phyloP scores from a whole-genome alignment of 2,797 vertebrate species.

The Melanotaenia pygmaea region DNA sequence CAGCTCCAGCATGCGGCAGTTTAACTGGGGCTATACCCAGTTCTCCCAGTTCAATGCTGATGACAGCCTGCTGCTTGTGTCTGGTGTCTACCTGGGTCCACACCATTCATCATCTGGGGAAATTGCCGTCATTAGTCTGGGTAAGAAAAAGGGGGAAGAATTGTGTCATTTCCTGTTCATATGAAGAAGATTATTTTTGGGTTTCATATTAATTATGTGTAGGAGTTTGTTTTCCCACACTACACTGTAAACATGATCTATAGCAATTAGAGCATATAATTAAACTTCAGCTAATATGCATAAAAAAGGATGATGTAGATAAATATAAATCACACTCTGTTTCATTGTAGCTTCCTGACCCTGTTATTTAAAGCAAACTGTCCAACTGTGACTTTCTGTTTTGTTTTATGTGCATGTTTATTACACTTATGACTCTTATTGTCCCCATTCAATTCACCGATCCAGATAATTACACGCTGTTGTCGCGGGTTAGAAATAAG shows the following conservation, averaged over 20 bases:
- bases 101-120: constrained; percentile 94
- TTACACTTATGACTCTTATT: background rate
- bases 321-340: background rate
- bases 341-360: background rate
- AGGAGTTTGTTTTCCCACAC: background rate
- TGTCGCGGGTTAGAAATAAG: constrained; percentile 96
- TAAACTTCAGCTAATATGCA: background rate
- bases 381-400: background rate
- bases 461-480: constrained; percentile 90
- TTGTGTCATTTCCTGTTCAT: constrained; percentile 8
- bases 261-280: background rate
- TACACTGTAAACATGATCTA: background rate
- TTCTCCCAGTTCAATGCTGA: constrained; percentile 98
- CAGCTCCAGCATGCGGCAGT: constrained; percentile 94
- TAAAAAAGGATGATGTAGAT: background rate
- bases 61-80: constrained; percentile 93
- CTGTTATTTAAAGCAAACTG: background rate
- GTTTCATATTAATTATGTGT: background rate
- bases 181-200: background rate
- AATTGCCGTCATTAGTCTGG: constrained; percentile 95
- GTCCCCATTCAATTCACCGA: background rate
- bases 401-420: constrained; percentile 4
- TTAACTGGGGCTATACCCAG: constrained; percentile 99
- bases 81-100: constrained; percentile 93
- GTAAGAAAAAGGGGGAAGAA: constrained; percentile 71